Percentiles rank a stretch among this genome's conserved stretches.
Evolutionary conservation across 2,113 vertebrate species (phyloP).

Genomic region (Catharus bicknelli): DNA sequence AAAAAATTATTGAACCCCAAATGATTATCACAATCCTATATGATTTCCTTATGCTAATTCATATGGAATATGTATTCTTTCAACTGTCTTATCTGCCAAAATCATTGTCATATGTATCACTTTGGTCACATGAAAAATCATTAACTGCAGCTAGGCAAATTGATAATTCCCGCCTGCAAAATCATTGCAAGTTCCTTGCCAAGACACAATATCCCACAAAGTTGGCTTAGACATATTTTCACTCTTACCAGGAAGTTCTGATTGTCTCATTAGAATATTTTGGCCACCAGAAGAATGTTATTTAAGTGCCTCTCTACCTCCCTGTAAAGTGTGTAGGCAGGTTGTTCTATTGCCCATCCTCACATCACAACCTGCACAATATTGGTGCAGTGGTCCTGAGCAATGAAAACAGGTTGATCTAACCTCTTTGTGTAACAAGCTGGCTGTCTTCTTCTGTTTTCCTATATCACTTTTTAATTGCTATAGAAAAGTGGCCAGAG

Average conservation of each 20-base stretch:
- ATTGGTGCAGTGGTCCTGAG: neutral
- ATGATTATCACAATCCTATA: neutral
- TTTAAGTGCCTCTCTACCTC: neutral
- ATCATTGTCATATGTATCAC: neutral
- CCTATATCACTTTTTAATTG: neutral
- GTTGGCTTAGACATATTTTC: neutral
- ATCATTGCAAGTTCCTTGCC: neutral
- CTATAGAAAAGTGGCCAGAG: neutral
- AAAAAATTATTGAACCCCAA: neutral
- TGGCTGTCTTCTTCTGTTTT: neutral
- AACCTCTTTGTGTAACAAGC: neutral
- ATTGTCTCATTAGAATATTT: neutral
- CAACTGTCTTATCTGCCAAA: neutral
- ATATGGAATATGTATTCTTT: neutral
- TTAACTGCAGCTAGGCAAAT: neutral
- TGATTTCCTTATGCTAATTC: neutral
- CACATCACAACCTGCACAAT: neutral
- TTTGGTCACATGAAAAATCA: neutral
- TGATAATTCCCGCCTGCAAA: neutral
- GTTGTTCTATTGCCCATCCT: neutral
- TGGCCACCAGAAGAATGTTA: neutral
- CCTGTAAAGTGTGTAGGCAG: neutral
- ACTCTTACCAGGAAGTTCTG: neutral
- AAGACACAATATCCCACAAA: neutral
- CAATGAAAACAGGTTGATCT: neutral